Conservation (phyloP, 2,888 invertebrate genomes). For the Mystacides longicornis region DNA sequence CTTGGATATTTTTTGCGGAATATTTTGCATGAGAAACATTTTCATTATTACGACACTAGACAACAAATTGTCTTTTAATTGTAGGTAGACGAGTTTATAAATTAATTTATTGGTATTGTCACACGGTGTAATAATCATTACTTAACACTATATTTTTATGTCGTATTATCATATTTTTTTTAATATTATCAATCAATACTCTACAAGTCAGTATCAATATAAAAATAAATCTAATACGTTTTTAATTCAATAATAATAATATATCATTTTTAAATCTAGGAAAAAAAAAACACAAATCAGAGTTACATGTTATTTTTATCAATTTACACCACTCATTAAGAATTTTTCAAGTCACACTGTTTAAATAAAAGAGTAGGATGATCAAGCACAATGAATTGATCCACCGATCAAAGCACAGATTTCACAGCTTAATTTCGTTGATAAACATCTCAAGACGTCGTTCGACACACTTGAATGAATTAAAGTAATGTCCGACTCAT, state of each 20-base stretch:
- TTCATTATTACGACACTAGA: too few relatives aligned
- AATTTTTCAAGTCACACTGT: slow-evolving; percentile 1
- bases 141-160: too few relatives aligned
- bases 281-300: slow-evolving; percentile 12
- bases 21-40: too few relatives aligned
- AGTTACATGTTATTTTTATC: too few relatives aligned
- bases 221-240: slow-evolving; percentile 26
- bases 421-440: not conserved
- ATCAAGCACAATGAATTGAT: not conserved
- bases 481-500: slow-evolving; percentile 11
- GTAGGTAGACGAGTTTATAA: too few relatives aligned
- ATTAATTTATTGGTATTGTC: slow-evolving; percentile 8
- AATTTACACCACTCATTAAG: not conserved
- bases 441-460: slow-evolving; percentile 2
- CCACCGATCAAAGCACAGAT: not conserved
- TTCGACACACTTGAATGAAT: slow-evolving; percentile 9
- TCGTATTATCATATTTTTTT: slow-evolving; percentile 21
- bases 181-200: not conserved
- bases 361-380: not conserved
- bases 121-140: slow-evolving; percentile 11
- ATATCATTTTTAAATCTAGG: too few relatives aligned
- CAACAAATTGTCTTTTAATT: not conserved
- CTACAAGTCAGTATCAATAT: too few relatives aligned
- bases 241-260: slow-evolving; percentile 14
- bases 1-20: too few relatives aligned